These are phyloP conservation scores for Heteromyza rotundicornis DNA, from an alignment of 2,888 invertebrate genomes.

Conservation along the genomic window DNA sequence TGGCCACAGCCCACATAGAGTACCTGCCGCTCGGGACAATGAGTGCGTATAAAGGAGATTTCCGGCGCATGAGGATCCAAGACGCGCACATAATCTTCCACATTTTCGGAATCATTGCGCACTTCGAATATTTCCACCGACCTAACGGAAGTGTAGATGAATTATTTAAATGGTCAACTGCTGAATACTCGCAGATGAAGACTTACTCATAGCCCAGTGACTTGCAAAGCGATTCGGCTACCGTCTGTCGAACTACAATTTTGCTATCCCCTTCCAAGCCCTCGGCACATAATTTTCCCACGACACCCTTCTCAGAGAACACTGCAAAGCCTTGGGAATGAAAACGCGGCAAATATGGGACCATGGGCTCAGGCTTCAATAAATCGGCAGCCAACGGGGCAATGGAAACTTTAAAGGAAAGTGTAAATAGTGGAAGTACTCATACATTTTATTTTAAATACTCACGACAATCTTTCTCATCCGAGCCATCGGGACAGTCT, in stretches of 20 bases:
- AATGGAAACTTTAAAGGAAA: conserved; percentile 70
- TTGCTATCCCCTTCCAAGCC: conserved; percentile 72
- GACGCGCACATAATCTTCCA: conserved; percentile 78
- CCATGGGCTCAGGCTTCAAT: conserved; percentile 69
- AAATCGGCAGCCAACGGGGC: conserved; percentile 73
- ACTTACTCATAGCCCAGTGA: conserved; percentile 78
- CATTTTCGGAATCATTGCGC: conserved; percentile 67
- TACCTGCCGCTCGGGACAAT: conserved; percentile 78
- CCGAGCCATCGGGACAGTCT: conserved; percentile 87
- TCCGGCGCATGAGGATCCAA: conserved; percentile 81
- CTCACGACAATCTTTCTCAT: conserved; percentile 86
- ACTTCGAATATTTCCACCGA: conserved; percentile 74
- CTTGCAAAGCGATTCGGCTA: conserved; percentile 79
- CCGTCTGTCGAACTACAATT: conserved; percentile 65
- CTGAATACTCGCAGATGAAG: not conserved
- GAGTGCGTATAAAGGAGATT: conserved; percentile 79
- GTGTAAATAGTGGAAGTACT: not conserved
- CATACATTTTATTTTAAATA: conserved; percentile 37
- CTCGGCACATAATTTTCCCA: conserved; percentile 82
- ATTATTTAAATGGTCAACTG: conserved; percentile 8
- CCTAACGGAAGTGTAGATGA: too few relatives aligned
- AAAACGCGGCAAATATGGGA: conserved; percentile 75
- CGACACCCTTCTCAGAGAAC: conserved; percentile 81
- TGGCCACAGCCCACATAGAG: conserved; percentile 80
- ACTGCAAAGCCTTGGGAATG: conserved; percentile 81